Evolutionary conservation across 2,888 invertebrate genomes (phyloP).

Genomic region (Leucozona laternaria): DNA sequence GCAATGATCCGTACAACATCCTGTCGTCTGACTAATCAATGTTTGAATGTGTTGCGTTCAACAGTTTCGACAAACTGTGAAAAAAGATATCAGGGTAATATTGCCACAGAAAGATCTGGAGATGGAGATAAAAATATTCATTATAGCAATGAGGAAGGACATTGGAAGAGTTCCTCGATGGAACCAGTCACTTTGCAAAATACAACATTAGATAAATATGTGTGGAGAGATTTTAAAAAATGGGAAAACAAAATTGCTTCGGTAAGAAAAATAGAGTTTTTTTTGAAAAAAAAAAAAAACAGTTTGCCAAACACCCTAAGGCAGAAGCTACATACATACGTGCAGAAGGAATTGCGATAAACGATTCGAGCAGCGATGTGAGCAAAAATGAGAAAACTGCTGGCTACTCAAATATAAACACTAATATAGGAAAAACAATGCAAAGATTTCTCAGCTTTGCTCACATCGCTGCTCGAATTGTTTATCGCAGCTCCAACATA

Average conservation of each 20-base stretch:
- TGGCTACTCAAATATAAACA: too few relatives aligned
- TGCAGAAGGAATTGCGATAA: too few relatives aligned
- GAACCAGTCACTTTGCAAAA: constrained; percentile 84
- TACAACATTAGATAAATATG: constrained; percentile 85
- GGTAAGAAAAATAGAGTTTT: constrained; percentile 83
- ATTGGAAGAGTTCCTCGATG: constrained; percentile 84
- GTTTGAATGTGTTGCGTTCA: constrained; percentile 68
- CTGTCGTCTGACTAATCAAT: constrained; percentile 75
- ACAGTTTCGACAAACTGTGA: constrained; percentile 65
- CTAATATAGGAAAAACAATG: too few relatives aligned
- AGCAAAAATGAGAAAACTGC: too few relatives aligned
- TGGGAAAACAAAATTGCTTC: constrained; percentile 87
- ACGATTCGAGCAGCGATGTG: too few relatives aligned
- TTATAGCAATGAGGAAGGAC: constrained; percentile 80
- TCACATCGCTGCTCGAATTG: too few relatives aligned
- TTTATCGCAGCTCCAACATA: too few relatives aligned
- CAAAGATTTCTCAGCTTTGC: too few relatives aligned
- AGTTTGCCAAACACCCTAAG: too few relatives aligned
- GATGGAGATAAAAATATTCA: constrained; percentile 80
- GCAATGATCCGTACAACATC: constrained; percentile 78
- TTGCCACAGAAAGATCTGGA: constrained; percentile 78
- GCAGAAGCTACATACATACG: too few relatives aligned
- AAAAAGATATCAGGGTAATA: constrained; percentile 78
- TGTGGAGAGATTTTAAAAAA: constrained; percentile 86
- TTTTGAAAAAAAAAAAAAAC: too few relatives aligned